A percentile compares a stretch with the other conserved stretches of the same genome.
Evolutionary conservation across 2,113 vertebrate genomes (phyloP).

Genomic region (Syrmaticus mikado): DNA sequence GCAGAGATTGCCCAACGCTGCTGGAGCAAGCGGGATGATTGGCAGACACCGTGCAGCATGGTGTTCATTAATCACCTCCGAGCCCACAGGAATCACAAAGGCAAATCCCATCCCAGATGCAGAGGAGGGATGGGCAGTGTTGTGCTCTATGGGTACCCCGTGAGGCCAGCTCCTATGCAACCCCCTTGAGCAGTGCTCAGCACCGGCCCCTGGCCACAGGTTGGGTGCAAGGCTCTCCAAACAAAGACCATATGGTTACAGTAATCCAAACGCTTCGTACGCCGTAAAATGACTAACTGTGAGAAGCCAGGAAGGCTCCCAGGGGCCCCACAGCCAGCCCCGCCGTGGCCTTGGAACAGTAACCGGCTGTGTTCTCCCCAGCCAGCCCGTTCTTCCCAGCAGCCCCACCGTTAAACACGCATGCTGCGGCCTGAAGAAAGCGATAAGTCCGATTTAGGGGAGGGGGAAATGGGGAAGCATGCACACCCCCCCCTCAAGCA

Average conservation of each 20-base stretch:
- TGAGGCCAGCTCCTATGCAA: background rate
- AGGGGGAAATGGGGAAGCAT: background rate
- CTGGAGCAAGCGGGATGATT: background rate
- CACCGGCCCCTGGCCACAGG: background rate
- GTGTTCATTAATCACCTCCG: no score
- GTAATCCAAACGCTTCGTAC: background rate
- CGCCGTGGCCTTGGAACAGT: background rate
- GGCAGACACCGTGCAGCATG: background rate
- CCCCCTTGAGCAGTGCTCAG: rapidly evolving
- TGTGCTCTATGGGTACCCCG: no score
- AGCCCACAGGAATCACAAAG: background rate
- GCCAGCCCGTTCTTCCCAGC: conserved; percentile 30
- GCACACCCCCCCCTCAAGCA: conserved; percentile 8
- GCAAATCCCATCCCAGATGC: background rate
- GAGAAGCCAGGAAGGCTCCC: background rate
- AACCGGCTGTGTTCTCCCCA: conserved; percentile 38
- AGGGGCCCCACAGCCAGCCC: background rate
- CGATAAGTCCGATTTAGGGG: conserved; percentile 40
- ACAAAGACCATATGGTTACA: background rate
- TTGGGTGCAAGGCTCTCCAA: background rate
- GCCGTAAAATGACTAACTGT: background rate
- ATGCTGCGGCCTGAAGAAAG: background rate
- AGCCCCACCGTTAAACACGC: background rate
- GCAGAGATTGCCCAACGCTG: background rate
- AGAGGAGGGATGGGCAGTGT: background rate